Percentiles rank a stretch among this genome's conserved stretches.
These are phyloP conservation scores for Oncorhynchus kisutch DNA, from an alignment of 2,113 vertebrate genomes.

Conservation along the genomic window DNA sequence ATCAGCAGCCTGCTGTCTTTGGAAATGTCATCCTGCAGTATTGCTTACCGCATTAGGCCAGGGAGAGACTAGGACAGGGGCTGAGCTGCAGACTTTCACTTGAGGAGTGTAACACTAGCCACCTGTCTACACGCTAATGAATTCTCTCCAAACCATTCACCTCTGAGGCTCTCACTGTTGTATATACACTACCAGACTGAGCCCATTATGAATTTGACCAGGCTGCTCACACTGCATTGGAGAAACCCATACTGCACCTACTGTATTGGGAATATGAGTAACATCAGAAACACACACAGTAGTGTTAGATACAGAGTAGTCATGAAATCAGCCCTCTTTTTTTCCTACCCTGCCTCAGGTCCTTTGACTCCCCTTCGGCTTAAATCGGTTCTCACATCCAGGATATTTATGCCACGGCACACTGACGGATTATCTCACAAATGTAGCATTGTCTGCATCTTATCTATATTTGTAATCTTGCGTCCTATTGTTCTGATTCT, in stretches of 20 bases:
- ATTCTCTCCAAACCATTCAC: slow-evolving; percentile 55
- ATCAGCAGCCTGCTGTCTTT: slow-evolving; percentile 71
- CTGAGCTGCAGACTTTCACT: slow-evolving; percentile 66
- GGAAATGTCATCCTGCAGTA: slow-evolving; percentile 69
- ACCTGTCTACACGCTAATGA: slow-evolving; percentile 77
- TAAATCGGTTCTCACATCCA: slow-evolving; percentile 56
- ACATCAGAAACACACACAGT: not conserved
- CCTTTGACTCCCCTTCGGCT: slow-evolving; percentile 1
- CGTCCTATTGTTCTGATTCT: slow-evolving; percentile 48
- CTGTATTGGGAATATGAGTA: not conserved
- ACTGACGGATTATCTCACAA: slow-evolving; percentile 61
- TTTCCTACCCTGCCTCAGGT: not conserved
- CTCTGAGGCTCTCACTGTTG: slow-evolving; percentile 17
- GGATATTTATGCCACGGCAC: slow-evolving; percentile 46
- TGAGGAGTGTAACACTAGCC: slow-evolving; percentile 71
- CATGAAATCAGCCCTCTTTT: not conserved
- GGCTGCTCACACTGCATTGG: not conserved
- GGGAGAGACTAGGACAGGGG: slow-evolving; percentile 32
- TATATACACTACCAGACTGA: slow-evolving; percentile 10
- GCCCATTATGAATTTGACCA: not conserved
- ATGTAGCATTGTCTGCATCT: slow-evolving; percentile 67
- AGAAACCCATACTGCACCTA: not conserved
- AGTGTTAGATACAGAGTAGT: not conserved
- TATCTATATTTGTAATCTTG: slow-evolving; percentile 71
- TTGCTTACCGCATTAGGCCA: slow-evolving; percentile 48